Conservation (phyloP, 2,113 vertebrate genomes). For the Indicator indicator region DNA sequence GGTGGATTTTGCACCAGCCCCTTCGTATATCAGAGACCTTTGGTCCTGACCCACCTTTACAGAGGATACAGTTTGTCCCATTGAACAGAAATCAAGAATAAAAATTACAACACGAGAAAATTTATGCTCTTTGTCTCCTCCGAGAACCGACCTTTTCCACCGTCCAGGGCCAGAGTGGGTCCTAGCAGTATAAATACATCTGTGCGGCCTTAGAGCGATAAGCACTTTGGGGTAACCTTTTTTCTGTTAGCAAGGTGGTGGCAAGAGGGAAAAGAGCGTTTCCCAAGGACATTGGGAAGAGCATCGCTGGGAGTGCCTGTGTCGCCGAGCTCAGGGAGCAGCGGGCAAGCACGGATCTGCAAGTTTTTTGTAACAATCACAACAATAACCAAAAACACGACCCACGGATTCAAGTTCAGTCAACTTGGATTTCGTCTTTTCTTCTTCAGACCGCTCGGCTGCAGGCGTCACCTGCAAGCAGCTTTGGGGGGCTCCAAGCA, state of each 20-base stretch:
- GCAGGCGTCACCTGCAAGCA: conserved; percentile 15
- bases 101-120: conserved; percentile 27
- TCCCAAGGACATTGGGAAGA: conserved; percentile 49
- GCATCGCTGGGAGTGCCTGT: not conserved
- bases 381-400: not conserved
- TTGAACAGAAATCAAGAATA: conserved; percentile 57
- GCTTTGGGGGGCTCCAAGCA: not conserved
- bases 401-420: conserved; percentile 22
- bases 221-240: conserved; percentile 46
- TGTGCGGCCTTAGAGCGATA: conserved; percentile 37
- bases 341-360: not conserved
- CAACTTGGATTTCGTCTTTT: conserved; percentile 12
- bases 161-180: not conserved
- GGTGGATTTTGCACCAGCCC: not conserved
- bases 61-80: conserved; percentile 76
- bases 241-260: conserved; percentile 43
- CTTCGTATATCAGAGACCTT: not conserved
- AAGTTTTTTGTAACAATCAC: not conserved
- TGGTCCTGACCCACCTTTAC: conserved; percentile 32
- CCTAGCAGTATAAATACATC: conserved; percentile 32
- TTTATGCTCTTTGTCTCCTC: conserved; percentile 48
- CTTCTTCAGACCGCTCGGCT: conserved; percentile 26
- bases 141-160: conserved; percentile 34
- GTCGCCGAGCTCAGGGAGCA: not conserved
- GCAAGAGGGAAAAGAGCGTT: conserved; percentile 42